phyloP scores from a whole-genome alignment of 2,888 invertebrate genomes.

The Dryococelus australis region DNA sequence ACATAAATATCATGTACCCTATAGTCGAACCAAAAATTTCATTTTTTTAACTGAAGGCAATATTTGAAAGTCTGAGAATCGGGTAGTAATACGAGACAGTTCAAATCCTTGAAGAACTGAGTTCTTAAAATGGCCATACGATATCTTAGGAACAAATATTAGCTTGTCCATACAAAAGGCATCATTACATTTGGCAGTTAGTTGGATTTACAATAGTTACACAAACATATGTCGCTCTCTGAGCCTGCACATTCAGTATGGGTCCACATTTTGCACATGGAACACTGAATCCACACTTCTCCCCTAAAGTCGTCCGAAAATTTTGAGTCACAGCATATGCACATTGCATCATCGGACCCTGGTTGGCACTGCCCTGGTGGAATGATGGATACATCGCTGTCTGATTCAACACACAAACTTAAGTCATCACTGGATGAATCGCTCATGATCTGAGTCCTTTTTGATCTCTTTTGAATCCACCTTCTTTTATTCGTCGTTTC shows the following conservation, averaged over 20 bases:
- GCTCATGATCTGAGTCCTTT: not conserved
- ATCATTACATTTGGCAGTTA: not conserved
- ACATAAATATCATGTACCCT: too few relatives aligned
- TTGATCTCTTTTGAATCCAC: not conserved
- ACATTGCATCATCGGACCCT: conserved; percentile 11
- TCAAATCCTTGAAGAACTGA: too few relatives aligned
- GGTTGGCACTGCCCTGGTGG: not conserved
- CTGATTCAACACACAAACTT: too few relatives aligned
- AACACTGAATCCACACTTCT: not conserved
- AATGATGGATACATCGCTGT: too few relatives aligned
- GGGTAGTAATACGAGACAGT: too few relatives aligned
- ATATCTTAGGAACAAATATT: not conserved
- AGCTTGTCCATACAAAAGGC: not conserved
- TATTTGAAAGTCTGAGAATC: too few relatives aligned
- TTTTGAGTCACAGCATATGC: conserved; percentile 8
- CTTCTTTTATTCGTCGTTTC: not conserved
- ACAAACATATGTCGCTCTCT: too few relatives aligned
- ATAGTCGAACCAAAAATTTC: too few relatives aligned
- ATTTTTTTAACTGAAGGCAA: too few relatives aligned
- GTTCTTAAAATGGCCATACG: not conserved
- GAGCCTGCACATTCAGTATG: too few relatives aligned
- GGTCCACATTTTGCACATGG: not conserved
- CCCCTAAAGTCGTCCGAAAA: conserved; percentile 20
- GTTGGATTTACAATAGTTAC: too few relatives aligned
- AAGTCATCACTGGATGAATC: not conserved